Evolutionary conservation across 2,797 vertebrate genomes (phyloP), one percentile per base, ranked within the genome.

Genomic region (Zalophus californianus): DNA sequence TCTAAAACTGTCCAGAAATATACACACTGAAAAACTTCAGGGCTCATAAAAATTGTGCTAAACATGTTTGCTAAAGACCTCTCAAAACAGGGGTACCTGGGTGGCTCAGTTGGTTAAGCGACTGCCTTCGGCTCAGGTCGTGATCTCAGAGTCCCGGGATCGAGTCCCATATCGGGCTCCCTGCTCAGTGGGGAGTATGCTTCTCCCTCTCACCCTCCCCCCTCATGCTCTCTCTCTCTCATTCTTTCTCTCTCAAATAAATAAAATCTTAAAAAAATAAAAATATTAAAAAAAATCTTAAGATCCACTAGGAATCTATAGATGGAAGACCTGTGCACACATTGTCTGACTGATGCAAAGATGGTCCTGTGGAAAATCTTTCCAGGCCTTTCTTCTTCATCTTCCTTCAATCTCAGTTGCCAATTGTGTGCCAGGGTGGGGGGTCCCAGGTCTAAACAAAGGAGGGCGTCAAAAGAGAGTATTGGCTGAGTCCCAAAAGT

Each of bases 1-100:
- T 93, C 38, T 82, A 77, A 93, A 86, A 84, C 29, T 20, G 7
- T 60, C 64, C 21, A 72, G 44, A 91, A 95, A 88, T 35, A 77
- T 1, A 87, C 12, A 93, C 11, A n/a, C 64, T 70, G 35, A 90
- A 84, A 89, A 66, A 52, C 54, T 38, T 80, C 20, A 60, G 48
- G 15, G 15, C 25, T 83, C 52, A 92, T n/a, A 75, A 89, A 90
- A 92, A 64, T 64, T 82, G 35, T 80, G n/a, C 84, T 85, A 29
- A 90, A 29, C 14, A 16, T 35, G 41, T 35, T 82, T 86, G 52
- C 12, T 58, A 32, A 87, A 25, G 25, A 27, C 52, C 35, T 66
- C 58, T 84, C 73, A 41, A 32, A 73, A 58, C 4, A 12, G 13
- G 50, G 50, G 50, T 9, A 2, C 50, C 50, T 50, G 50, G 50